Percentiles rank a stretch among this genome's conserved stretches.
Conservation (phyloP, 2,888 invertebrate species). For the Diarsia brunnea region DNA sequence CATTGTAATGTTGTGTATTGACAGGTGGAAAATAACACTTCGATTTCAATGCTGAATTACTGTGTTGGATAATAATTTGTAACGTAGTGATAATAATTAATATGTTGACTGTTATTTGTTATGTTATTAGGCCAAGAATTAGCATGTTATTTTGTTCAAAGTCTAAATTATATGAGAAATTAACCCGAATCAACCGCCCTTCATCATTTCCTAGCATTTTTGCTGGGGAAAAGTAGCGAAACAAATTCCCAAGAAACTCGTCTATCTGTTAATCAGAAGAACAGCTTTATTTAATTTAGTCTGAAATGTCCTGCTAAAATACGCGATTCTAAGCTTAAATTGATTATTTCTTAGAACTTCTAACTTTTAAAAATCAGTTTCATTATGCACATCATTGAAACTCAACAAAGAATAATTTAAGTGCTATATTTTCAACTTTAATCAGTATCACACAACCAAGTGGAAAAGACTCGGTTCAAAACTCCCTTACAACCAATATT, state of each 20-base stretch:
- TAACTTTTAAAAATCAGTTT: neutral
- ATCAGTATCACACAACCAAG: neutral
- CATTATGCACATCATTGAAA: neutral
- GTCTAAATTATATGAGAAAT: neutral
- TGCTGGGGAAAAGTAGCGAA: neutral
- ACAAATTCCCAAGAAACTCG: neutral
- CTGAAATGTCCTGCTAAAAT: neutral
- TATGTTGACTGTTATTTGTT: neutral
- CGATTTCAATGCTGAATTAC: conserved; percentile 6
- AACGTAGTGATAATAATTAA: neutral
- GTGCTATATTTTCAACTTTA: neutral
- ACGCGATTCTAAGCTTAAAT: neutral
- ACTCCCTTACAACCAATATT: neutral
- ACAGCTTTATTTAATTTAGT: neutral
- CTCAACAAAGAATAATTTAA: neutral
- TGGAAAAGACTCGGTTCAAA: neutral
- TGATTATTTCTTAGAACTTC: too few relatives aligned
- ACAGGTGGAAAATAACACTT: conserved; percentile 16
- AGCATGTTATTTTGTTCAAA: neutral
- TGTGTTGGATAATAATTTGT: neutral
- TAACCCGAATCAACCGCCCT: neutral
- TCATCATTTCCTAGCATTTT: neutral
- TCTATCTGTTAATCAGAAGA: neutral
- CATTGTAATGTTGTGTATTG: conserved; percentile 31
- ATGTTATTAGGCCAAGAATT: neutral